Conservation (phyloP, 37 sponge, comb jelly and placozoan genomes). For the Theonella swinhoei region DNA sequence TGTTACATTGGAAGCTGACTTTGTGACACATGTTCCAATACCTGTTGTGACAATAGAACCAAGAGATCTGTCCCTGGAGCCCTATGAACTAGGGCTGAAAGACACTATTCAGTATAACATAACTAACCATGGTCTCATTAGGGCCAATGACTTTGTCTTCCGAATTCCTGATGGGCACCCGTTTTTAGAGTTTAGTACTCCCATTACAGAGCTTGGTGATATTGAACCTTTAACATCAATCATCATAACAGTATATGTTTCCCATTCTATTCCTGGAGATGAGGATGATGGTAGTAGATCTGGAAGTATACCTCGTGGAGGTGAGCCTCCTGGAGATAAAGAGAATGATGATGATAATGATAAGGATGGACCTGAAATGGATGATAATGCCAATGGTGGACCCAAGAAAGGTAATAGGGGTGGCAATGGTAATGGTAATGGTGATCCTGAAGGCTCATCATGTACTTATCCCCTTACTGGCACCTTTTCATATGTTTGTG, state of each 20-base stretch:
- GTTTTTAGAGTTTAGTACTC: conserved; percentile 23
- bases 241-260: conserved; percentile 14
- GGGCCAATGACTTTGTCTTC: conserved; percentile 36
- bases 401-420: no score
- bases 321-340: no score
- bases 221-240: conserved; percentile 15
- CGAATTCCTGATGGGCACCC: conserved; percentile 30
- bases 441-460: not conserved
- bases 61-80: conserved; percentile 33
- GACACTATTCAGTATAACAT: conserved; percentile 34
- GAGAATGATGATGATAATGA: no score
- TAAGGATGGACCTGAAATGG: no score
- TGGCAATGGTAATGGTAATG: not conserved
- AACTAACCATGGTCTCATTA: conserved; percentile 50
- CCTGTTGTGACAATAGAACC: conserved; percentile 47
- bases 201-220: conserved; percentile 9
- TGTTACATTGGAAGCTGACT: conserved; percentile 36
- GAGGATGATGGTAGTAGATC: no score
- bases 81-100: conserved; percentile 25
- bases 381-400: no score
- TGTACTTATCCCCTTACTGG: conserved; percentile 7
- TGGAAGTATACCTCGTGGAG: no score
- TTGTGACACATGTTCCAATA: conserved; percentile 48
- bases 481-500: conserved; percentile 33
- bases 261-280: no score